Percentiles rank a stretch among this genome's conserved stretches.
phyloP scores from a whole-genome alignment of 2,888 invertebrate genomes.

The Limnephilus lunatus region DNA sequence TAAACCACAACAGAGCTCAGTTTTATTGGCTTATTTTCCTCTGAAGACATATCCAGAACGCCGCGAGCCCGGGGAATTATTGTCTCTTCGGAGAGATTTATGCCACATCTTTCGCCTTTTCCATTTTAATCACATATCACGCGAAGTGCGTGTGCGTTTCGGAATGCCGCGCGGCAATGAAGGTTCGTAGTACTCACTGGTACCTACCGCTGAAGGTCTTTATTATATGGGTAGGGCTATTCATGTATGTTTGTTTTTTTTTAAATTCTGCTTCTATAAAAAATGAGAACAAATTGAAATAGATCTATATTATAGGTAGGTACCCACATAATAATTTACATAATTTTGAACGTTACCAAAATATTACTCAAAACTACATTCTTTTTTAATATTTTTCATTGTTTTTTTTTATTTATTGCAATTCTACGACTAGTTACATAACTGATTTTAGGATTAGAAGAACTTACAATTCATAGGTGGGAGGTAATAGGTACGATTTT shows the following conservation, averaged over 20 bases:
- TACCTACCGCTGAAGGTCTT: background rate
- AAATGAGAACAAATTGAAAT: no score
- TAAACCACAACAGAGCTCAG: conserved; percentile 55
- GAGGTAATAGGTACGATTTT: no score
- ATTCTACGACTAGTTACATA: no score
- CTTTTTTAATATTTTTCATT: no score
- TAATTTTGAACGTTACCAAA: no score
- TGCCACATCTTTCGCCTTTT: conserved; percentile 26
- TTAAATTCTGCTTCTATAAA: background rate
- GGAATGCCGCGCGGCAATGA: background rate
- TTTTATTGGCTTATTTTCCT: conserved; percentile 54
- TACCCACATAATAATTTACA: no score
- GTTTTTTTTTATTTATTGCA: no score
- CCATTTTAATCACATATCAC: conserved; percentile 40
- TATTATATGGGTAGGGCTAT: background rate
- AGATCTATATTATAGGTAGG: no score
- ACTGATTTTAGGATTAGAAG: no score
- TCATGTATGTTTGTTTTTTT: background rate
- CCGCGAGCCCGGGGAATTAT: conserved; percentile 19
- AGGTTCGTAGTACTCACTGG: no score
- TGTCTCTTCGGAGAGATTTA: conserved; percentile 43
- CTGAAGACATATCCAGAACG: conserved; percentile 15
- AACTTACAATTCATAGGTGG: no score
- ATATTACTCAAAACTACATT: no score
- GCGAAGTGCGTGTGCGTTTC: background rate